Evolutionary conservation across 2,888 invertebrate genomes (phyloP).

Genomic region (Troilus luridus): DNA sequence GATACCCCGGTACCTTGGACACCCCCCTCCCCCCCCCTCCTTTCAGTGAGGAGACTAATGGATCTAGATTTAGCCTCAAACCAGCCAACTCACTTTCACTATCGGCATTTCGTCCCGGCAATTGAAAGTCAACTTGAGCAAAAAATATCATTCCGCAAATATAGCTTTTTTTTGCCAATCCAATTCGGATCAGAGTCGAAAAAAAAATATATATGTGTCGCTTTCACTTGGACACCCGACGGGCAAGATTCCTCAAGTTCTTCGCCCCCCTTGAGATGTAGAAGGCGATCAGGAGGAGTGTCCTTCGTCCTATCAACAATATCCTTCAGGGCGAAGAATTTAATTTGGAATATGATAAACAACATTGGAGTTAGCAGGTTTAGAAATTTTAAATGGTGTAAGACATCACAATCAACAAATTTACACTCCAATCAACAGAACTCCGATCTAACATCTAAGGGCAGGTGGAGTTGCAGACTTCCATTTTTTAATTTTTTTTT

Average conservation of each 20-base stretch:
- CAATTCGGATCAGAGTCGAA: neutral
- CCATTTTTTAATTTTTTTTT: too few relatives aligned
- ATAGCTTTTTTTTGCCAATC: neutral
- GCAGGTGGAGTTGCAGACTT: too few relatives aligned
- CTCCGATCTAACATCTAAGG: too few relatives aligned
- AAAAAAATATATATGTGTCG: neutral
- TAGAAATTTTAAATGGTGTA: too few relatives aligned
- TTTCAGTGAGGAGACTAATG: neutral
- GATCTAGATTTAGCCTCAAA: neutral
- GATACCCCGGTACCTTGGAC: too few relatives aligned
- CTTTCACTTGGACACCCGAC: neutral
- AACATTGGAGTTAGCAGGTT: neutral
- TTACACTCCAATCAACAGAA: too few relatives aligned
- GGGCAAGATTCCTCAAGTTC: neutral
- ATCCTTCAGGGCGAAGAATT: neutral
- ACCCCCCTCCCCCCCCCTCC: too few relatives aligned
- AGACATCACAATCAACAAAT: too few relatives aligned
- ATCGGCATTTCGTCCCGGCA: neutral
- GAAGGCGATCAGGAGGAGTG: neutral
- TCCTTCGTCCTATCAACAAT: neutral
- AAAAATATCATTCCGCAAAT: neutral
- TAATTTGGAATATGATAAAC: neutral
- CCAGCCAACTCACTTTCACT: neutral
- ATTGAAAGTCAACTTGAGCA: neutral
- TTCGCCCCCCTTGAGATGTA: neutral